These are phyloP conservation scores for Pygmarrhopalites habei DNA, from an alignment of 1,140 invertebrate species.

Conservation along the genomic window DNA sequence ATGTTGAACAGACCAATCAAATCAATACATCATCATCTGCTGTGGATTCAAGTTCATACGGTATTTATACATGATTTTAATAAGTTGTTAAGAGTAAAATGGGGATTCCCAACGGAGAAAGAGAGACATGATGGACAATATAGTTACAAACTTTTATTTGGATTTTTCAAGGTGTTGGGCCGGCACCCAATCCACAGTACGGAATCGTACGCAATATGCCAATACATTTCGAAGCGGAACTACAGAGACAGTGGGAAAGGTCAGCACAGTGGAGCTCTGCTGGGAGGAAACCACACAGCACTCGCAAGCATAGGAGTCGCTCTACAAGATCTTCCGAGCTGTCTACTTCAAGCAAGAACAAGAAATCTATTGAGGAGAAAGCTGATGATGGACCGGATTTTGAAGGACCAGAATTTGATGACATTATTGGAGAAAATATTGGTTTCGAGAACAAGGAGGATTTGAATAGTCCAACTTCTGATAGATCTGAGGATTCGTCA, in stretches of 20 bases:
- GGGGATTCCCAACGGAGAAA: too few relatives aligned
- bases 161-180: conserved; percentile 1
- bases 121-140: too few relatives aligned
- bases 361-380: background rate
- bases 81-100: too few relatives aligned
- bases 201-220: conserved; percentile 28
- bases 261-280: conserved; percentile 27
- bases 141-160: too few relatives aligned
- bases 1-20: too few relatives aligned
- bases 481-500: background rate
- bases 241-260: conserved; percentile 35
- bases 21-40: too few relatives aligned
- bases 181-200: conserved; percentile 16
- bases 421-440: background rate
- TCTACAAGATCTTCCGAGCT: conserved; percentile 1
- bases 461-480: conserved; percentile 8
- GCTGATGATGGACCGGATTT: too few relatives aligned
- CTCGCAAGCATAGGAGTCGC: conserved; percentile 1
- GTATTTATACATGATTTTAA: too few relatives aligned
- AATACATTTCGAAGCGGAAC: conserved; percentile 30
- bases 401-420: too few relatives aligned
- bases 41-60: too few relatives aligned
- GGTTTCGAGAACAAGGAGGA: conserved; percentile 5
- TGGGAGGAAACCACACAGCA: conserved; percentile 10
- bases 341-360: background rate